phyloP scores from a whole-genome alignment of 2,888 invertebrate genomes.

The Erebia epiphron region DNA sequence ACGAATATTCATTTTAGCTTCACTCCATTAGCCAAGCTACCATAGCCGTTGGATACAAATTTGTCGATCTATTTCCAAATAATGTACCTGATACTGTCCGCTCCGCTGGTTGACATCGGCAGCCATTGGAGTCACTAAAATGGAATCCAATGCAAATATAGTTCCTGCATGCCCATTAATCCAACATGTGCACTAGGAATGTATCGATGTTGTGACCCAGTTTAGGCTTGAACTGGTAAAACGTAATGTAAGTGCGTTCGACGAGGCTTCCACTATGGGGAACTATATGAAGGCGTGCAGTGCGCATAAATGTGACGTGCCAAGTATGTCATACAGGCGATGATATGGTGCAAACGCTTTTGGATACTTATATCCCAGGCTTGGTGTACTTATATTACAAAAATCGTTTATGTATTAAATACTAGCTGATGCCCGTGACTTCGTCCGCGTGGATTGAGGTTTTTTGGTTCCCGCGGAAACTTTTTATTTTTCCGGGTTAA shows the following conservation, averaged over 20 bases:
- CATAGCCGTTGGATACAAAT: background rate
- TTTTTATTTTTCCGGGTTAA: no score
- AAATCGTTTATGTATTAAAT: background rate
- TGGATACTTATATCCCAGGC: background rate
- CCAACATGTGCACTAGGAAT: conserved; percentile 48
- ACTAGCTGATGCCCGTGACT: no score
- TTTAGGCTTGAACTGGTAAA: conserved; percentile 39
- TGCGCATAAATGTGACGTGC: no score
- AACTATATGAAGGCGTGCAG: no score
- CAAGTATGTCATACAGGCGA: no score
- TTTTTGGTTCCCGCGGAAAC: no score
- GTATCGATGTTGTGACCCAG: conserved; percentile 50
- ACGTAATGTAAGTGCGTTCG: background rate
- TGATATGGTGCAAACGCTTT: no score
- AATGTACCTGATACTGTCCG: conserved; percentile 5
- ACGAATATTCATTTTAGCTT: background rate
- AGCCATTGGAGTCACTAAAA: conserved; percentile 10
- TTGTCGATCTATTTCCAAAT: conserved; percentile 3
- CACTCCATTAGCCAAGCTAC: background rate
- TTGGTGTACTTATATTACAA: background rate
- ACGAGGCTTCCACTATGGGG: background rate
- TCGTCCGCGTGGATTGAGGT: no score
- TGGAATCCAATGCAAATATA: conserved; percentile 21
- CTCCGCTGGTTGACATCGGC: background rate
- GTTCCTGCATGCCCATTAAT: conserved; percentile 36